Evolutionary conservation across 2,888 invertebrate genomes (phyloP).

Genomic region (Pardosa pseudoannulata): DNA sequence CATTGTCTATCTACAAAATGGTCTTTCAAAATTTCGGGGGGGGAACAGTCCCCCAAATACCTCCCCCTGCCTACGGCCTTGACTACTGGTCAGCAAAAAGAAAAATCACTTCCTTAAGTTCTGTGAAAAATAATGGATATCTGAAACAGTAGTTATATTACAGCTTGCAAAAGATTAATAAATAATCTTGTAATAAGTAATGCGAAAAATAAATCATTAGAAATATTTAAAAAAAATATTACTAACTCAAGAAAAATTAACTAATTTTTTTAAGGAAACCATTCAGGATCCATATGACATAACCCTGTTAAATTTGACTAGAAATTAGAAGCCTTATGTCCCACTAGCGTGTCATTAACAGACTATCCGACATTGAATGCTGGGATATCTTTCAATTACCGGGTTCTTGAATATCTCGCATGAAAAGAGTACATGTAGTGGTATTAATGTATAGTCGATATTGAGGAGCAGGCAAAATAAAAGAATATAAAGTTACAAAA

Average conservation of each 20-base stretch:
- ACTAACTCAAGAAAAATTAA: conserved; percentile 54
- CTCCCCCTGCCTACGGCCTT: too few relatives aligned
- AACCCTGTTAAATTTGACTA: conserved; percentile 19
- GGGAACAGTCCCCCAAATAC: too few relatives aligned
- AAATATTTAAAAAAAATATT: not conserved
- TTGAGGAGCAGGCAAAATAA: not conserved
- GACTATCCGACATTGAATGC: conserved; percentile 39
- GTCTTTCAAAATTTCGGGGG: too few relatives aligned
- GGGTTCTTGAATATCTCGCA: conserved; percentile 22
- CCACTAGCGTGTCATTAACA: conserved; percentile 52
- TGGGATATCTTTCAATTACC: conserved; percentile 54
- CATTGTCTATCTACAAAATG: too few relatives aligned
- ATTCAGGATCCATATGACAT: conserved; percentile 24
- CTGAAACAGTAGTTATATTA: too few relatives aligned
- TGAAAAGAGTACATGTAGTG: conserved; percentile 5
- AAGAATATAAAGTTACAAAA: not conserved
- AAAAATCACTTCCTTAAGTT: too few relatives aligned
- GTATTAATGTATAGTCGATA: conserved; percentile 63
- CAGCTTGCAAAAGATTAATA: not conserved
- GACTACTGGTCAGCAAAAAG: too few relatives aligned
- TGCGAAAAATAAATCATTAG: not conserved
- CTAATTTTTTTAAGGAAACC: conserved; percentile 46
- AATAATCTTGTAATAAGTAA: not conserved
- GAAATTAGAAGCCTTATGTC: conserved; percentile 58
- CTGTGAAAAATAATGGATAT: too few relatives aligned